Percentiles rank a stretch among this genome's conserved stretches.
Conservation (phyloP, 2,888 invertebrate species). For the Phyllotreta striolata region DNA sequence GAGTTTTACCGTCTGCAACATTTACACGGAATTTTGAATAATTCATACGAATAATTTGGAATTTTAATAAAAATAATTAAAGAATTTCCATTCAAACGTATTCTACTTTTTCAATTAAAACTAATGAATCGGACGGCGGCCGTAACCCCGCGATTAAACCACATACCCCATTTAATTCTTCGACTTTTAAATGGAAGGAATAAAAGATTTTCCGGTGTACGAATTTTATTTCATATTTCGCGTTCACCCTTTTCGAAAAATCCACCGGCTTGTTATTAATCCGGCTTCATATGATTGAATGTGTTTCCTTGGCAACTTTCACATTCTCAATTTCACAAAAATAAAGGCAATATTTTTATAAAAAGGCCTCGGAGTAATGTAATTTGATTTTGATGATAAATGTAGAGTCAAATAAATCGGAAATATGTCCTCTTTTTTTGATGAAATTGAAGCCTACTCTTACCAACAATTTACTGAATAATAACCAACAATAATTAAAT, state of each 20-base stretch:
- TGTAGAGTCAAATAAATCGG: constrained; percentile 32
- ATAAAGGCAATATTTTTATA: constrained; percentile 39
- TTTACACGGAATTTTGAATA: constrained; percentile 9
- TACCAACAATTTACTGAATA: too few relatives aligned
- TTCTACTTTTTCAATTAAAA: too few relatives aligned
- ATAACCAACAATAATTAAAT: constrained; percentile 3
- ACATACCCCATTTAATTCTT: constrained; percentile 7
- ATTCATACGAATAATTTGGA: not conserved
- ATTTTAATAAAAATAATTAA: too few relatives aligned
- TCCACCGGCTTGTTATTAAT: constrained; percentile 23
- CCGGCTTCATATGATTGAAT: constrained; percentile 32
- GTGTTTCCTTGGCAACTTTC: constrained; percentile 34
- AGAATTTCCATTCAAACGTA: too few relatives aligned
- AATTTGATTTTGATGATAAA: constrained; percentile 35
- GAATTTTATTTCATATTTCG: constrained; percentile 20
- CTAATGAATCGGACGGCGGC: not conserved
- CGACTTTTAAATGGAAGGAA: constrained; percentile 12
- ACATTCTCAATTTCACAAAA: constrained; percentile 37
- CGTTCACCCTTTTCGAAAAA: constrained; percentile 14
- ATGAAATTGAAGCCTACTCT: too few relatives aligned
- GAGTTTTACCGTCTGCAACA: constrained; percentile 20
- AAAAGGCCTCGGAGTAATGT: constrained; percentile 33
- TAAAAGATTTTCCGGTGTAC: constrained; percentile 19
- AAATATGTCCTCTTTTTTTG: constrained; percentile 30
- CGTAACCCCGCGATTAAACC: constrained; percentile 4